Base-by-base conservation (phyloP, 1,140 invertebrate genomes). In the Delia radicum region DNA sequence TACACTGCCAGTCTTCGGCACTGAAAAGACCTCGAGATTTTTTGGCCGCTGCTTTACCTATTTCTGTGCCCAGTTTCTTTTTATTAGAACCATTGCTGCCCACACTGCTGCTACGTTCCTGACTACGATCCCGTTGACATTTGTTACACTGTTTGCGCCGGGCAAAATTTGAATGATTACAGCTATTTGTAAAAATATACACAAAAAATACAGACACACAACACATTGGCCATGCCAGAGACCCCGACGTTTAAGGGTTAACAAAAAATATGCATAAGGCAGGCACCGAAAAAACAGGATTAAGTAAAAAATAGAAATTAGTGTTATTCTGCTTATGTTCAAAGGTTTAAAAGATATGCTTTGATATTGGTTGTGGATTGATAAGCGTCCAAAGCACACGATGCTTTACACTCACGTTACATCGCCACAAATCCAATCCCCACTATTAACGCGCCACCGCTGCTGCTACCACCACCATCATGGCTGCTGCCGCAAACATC, bases 1-100 rank as follows among this genome's bases (percentile, higher is more conserved):
- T 97, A 87, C 98, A 99, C 84, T 98, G 96, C 98, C 98, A 99
- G 87, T 99, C 98, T 87, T 99, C 98, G 72, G 98, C 98, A 88
- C 95, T 96, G 85, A 95, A 98, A 74, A 99, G 89, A 15, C 98
- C 98, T 80, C 97, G 92, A 79, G 96, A 98, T 88, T 99, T 99
- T 85, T 99, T 98, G 6, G 98, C 98, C 24, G 96, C 94, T 61
- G 94, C 94, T 89, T 99, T 99, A 2, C 98, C 98, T 81, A 99
- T 99, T 89, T 99, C 98, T 77, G 95, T 94, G 0, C 97, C 97
- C 74, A 98, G 89, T 88, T 97, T 96, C 86, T 97, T 96, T 85
- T 96, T 95, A 83, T 81, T 92, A 90, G 27, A 55, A 55, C 48
- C 48, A 21, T 18, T 55, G 8, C 48, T 21, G 88, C 79, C 89